phyloP scores from a whole-genome alignment of 2,797 vertebrate genomes.

The Squalus acanthias region DNA sequence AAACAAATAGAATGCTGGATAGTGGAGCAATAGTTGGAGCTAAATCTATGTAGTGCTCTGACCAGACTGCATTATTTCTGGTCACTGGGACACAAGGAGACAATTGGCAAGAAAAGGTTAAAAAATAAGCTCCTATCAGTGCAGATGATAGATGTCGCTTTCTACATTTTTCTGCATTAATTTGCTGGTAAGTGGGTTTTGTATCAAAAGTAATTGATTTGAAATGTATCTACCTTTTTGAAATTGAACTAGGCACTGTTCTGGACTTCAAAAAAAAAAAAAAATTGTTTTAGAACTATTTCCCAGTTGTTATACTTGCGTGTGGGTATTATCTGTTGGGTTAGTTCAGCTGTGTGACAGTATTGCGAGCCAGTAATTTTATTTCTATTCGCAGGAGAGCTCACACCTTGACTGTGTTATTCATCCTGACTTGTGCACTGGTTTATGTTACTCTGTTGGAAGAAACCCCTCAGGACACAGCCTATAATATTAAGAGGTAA shows the following conservation, averaged over 20 bases:
- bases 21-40: not conserved
- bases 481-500: conserved; percentile 95
- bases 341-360: not conserved
- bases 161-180: not conserved
- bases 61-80: not conserved
- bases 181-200: not conserved
- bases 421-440: conserved; percentile 86
- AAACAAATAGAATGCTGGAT: not conserved
- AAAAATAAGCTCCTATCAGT: not conserved
- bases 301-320: not conserved
- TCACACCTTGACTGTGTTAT: conserved; percentile 89
- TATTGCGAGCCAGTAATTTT: not conserved
- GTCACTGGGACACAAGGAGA: not conserved
- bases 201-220: conserved; percentile 24
- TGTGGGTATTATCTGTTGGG: not conserved
- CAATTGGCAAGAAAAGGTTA: not conserved
- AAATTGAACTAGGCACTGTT: conserved; percentile 39
- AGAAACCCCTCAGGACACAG: conserved; percentile 90
- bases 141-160: not conserved
- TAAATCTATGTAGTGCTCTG: not conserved
- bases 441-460: conserved; percentile 94
- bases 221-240: conserved; percentile 39
- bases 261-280: conserved; percentile 18
- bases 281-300: not conserved
- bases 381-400: conserved; percentile 72